Evolutionary conservation across 1,140 invertebrate species (phyloP).

Genomic region (Orchesella cincta): DNA sequence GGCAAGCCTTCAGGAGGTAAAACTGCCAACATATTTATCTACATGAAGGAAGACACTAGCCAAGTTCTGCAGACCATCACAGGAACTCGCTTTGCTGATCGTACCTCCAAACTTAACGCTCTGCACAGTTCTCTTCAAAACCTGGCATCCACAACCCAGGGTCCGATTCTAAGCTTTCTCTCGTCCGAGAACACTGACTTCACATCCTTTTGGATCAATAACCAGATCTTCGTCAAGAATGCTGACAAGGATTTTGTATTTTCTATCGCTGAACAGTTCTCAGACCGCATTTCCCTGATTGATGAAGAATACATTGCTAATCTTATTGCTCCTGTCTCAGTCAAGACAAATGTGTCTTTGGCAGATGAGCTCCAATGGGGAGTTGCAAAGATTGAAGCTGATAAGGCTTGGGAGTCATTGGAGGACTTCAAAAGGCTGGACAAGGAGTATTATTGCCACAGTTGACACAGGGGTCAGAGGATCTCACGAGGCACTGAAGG

Average conservation of each 20-base stretch:
- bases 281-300: neutral
- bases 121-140: neutral
- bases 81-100: neutral
- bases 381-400: constrained; percentile 9
- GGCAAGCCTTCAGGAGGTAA: neutral
- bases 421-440: neutral
- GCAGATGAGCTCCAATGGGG: neutral
- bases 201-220: neutral
- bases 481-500: constrained; percentile 6
- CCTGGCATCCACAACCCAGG: neutral
- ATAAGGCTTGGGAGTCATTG: neutral
- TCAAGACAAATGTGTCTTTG: neutral
- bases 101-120: neutral
- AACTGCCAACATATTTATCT: neutral
- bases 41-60: neutral
- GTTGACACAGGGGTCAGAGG: constrained; percentile 27
- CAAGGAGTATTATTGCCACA: neutral
- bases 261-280: neutral
- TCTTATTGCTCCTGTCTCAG: neutral
- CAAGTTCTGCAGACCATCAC: neutral
- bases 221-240: constrained; percentile 4
- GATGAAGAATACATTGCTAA: neutral
- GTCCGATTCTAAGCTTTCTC: neutral
- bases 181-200: neutral
- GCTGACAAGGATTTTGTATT: neutral